A percentile compares a stretch with the other conserved stretches of the same genome.
These are phyloP conservation scores for Nicator chloris DNA, from an alignment of 2,113 vertebrate genomes.

Conservation along the genomic window DNA sequence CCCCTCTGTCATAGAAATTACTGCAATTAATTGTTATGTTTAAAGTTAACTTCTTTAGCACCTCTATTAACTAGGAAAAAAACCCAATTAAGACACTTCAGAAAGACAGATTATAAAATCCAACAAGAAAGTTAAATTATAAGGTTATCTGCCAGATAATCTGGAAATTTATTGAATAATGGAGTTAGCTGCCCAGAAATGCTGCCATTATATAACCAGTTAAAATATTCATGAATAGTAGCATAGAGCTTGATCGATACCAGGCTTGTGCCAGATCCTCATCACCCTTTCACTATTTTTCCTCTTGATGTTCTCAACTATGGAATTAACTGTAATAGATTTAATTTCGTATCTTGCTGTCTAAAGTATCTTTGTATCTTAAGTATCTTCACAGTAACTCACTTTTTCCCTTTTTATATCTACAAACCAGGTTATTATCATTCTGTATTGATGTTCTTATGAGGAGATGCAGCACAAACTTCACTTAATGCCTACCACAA, in stretches of 20 bases:
- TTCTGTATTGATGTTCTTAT: not conserved
- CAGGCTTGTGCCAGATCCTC: not conserved
- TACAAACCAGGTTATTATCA: not conserved
- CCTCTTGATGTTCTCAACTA: not conserved
- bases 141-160: not conserved
- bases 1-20: not conserved
- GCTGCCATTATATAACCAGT: not conserved
- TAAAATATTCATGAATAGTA: not conserved
- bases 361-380: not conserved
- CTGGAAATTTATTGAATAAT: not conserved
- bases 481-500: not conserved
- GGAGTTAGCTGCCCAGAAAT: not conserved
- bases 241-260: not conserved
- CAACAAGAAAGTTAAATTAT: not conserved
- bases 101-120: not conserved
- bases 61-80: not conserved
- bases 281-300: not conserved
- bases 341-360: not conserved
- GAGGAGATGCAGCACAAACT: not conserved
- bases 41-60: not conserved
- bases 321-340: not conserved
- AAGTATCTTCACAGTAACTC: not conserved
- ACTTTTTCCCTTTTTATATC: not conserved
- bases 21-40: not conserved
- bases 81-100: not conserved